Evolutionary conservation across 2,797 vertebrate species (phyloP).

Genomic region (Amblyopsis hoosieri): DNA sequence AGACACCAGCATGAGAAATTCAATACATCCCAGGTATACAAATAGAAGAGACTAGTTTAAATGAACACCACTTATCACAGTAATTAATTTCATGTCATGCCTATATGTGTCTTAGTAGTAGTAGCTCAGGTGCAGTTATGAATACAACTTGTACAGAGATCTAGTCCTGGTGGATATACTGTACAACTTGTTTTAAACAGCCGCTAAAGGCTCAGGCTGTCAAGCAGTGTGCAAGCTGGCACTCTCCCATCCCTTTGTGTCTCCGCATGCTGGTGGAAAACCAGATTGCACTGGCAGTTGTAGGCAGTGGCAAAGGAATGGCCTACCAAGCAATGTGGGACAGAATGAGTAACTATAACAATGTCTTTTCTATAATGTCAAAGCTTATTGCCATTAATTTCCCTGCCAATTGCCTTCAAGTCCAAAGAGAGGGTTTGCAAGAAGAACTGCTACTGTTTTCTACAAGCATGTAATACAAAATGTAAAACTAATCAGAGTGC

Average conservation of each 20-base stretch:
- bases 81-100: too few species aligned
- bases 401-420: constrained; percentile 35
- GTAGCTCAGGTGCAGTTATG: too few species aligned
- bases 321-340: neutral
- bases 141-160: neutral
- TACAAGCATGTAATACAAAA: too few species aligned
- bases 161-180: neutral
- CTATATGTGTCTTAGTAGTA: too few species aligned
- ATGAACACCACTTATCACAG: too few species aligned
- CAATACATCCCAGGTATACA: constrained; percentile 4
- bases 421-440: constrained; percentile 25
- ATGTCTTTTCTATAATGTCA: constrained; percentile 22
- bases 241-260: constrained; percentile 33
- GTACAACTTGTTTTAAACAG: constrained; percentile 24
- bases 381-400: constrained; percentile 35
- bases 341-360: constrained; percentile 12
- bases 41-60: neutral
- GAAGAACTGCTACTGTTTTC: constrained; percentile 5
- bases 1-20: neutral
- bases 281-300: too few species aligned
- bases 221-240: constrained; percentile 36
- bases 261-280: too few species aligned
- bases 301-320: too few species aligned
- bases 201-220: constrained; percentile 26
- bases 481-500: too few species aligned